A percentile compares a stretch with the other conserved stretches of the same genome.
These are phyloP conservation scores for Parazoanthus swiftii DNA, from an alignment of 92 coral and sea anemone species.

Conservation along the genomic window DNA sequence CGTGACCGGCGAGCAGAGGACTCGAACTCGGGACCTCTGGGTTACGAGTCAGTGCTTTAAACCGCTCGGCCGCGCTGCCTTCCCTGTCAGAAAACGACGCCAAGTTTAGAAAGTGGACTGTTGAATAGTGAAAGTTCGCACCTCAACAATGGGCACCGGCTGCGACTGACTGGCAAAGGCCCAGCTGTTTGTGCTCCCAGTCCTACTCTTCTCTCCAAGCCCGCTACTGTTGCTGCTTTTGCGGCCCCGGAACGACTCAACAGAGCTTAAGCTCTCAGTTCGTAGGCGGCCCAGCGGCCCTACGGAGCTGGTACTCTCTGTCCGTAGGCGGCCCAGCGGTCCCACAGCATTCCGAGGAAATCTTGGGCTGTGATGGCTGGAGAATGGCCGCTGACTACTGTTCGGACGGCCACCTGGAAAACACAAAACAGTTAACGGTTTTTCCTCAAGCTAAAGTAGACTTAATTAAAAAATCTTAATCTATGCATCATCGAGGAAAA, in stretches of 20 bases:
- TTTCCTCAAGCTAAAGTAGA: neutral
- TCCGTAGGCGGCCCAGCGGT: slow-evolving; percentile 53
- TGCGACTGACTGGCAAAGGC: slow-evolving; percentile 18
- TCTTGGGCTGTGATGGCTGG: slow-evolving; percentile 69
- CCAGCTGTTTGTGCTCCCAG: slow-evolving; percentile 7
- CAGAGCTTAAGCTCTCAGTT: slow-evolving; percentile 46
- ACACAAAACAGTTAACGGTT: neutral
- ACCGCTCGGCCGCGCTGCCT: no score
- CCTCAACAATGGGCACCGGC: slow-evolving; percentile 68
- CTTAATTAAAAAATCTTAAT: no score
- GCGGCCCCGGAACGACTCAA: slow-evolving; percentile 41
- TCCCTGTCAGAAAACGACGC: no score
- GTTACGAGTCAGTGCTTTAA: no score
- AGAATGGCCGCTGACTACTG: slow-evolving; percentile 67
- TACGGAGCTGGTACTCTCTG: slow-evolving; percentile 49
- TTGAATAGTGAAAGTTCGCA: neutral
- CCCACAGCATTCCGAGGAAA: slow-evolving; percentile 69
- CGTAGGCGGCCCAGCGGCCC: slow-evolving; percentile 56
- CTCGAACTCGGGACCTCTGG: no score
- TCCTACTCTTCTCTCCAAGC: slow-evolving; percentile 9
- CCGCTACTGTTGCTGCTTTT: slow-evolving; percentile 20
- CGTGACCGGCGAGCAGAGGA: no score
- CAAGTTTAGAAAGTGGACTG: neutral
- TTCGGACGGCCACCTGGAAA: slow-evolving; percentile 59
- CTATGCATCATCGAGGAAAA: no score